phyloP scores from a whole-genome alignment of 2,888 invertebrate genomes.

The Abscondita cerata region DNA sequence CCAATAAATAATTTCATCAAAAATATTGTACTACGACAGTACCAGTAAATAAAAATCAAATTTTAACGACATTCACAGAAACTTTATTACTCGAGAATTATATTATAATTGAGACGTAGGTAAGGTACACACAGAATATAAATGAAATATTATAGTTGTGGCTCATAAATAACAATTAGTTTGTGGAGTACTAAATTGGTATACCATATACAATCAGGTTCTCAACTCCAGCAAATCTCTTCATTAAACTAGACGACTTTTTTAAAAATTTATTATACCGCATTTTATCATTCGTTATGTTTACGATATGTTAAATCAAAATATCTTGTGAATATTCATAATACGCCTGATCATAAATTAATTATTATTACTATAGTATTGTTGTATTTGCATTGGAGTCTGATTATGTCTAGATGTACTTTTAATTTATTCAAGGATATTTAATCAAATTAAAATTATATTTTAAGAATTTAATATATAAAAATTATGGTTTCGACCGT shows the following conservation, averaged over 20 bases:
- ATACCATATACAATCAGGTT: slow-evolving; percentile 49
- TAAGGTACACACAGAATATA: slow-evolving; percentile 45
- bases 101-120: slow-evolving; percentile 42
- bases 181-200: slow-evolving; percentile 52
- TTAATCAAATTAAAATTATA: too few relatives aligned
- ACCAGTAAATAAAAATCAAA: slow-evolving; percentile 28
- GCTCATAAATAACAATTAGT: slow-evolving; percentile 55
- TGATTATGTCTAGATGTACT: slow-evolving; percentile 16
- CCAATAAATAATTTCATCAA: too few relatives aligned
- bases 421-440: too few relatives aligned
- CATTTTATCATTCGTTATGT: slow-evolving; percentile 42
- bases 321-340: slow-evolving; percentile 35
- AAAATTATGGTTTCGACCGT: too few relatives aligned
- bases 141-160: slow-evolving; percentile 52
- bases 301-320: slow-evolving; percentile 33
- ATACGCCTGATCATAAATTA: slow-evolving; percentile 29
- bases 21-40: neutral
- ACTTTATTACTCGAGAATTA: slow-evolving; percentile 34
- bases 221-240: slow-evolving; percentile 49
- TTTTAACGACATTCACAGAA: slow-evolving; percentile 31
- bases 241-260: slow-evolving; percentile 48
- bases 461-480: too few relatives aligned
- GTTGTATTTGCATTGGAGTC: too few relatives aligned
- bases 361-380: slow-evolving; percentile 29
- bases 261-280: slow-evolving; percentile 45